These are phyloP conservation scores for Leucophora obtusa DNA, from an alignment of 2,888 invertebrate genomes.

Conservation along the genomic window DNA sequence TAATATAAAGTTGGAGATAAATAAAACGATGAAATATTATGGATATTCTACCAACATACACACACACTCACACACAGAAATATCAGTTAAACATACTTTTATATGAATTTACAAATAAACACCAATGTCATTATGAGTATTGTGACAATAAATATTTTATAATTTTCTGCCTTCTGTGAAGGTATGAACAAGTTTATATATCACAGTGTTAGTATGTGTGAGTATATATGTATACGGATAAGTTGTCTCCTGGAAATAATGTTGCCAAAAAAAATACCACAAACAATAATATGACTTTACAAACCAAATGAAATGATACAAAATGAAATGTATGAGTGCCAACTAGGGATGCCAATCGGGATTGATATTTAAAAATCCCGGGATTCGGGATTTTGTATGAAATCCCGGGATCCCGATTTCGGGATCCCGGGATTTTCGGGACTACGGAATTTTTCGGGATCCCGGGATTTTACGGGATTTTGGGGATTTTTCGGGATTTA, in stretches of 20 bases:
- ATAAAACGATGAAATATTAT: slow-evolving; percentile 23
- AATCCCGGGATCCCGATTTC: too few relatives aligned
- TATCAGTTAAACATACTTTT: background rate
- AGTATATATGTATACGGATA: background rate
- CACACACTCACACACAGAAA: too few relatives aligned
- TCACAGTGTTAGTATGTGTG: background rate
- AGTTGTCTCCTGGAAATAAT: slow-evolving; percentile 31
- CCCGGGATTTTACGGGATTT: too few relatives aligned
- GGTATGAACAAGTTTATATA: slow-evolving; percentile 36
- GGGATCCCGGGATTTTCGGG: too few relatives aligned
- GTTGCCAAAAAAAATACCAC: slow-evolving; percentile 51
- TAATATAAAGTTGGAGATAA: slow-evolving; percentile 3
- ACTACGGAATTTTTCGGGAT: too few relatives aligned
- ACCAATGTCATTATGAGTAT: slow-evolving; percentile 49
- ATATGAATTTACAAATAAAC: background rate
- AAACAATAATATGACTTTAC: slow-evolving; percentile 53
- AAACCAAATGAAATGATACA: slow-evolving; percentile 40
- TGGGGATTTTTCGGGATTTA: too few relatives aligned
- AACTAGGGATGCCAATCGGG: too few relatives aligned
- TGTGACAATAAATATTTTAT: slow-evolving; percentile 52
- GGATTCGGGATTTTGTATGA: too few relatives aligned
- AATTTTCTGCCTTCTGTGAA: slow-evolving; percentile 50
- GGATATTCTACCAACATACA: background rate
- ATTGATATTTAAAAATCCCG: too few relatives aligned
- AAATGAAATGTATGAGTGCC: slow-evolving; percentile 40